A percentile compares a stretch with the other conserved stretches of the same genome.
Evolutionary conservation across 2,797 vertebrate genomes (phyloP).

Genomic region (Cirrhinus molitorella): DNA sequence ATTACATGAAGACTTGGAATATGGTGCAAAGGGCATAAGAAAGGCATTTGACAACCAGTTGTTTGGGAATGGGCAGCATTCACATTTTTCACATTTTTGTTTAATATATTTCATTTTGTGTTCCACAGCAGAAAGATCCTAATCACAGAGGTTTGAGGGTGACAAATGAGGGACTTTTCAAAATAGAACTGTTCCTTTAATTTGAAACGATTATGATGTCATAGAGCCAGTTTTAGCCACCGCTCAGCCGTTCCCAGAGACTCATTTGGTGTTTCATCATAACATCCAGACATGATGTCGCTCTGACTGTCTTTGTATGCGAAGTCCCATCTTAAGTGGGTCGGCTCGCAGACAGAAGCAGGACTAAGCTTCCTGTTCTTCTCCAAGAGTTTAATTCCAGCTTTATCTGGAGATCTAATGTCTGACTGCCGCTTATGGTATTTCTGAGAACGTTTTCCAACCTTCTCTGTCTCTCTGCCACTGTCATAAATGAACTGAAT

Average conservation of each 20-base stretch:
- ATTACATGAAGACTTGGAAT: not conserved
- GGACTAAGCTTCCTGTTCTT: constrained; percentile 7
- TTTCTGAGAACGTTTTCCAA: constrained; percentile 6
- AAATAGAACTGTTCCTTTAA: not conserved
- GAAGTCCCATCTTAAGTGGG: constrained; percentile 9
- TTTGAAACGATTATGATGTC: not conserved
- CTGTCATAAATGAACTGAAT: constrained; percentile 53
- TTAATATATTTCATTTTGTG: not conserved
- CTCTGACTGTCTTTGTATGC: not conserved
- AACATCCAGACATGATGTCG: constrained; percentile 11
- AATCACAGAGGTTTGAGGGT: not conserved
- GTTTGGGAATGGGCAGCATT: not conserved
- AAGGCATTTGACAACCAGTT: not conserved
- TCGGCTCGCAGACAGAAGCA: constrained; percentile 11
- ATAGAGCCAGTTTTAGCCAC: constrained; percentile 13
- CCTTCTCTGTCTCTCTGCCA: constrained; percentile 28
- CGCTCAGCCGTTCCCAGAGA: not conserved
- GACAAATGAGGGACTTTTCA: not conserved
- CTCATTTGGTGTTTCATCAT: constrained; percentile 16
- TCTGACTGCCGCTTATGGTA: constrained; percentile 24
- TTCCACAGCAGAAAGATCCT: not conserved
- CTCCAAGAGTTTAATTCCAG: constrained; percentile 21
- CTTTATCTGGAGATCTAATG: constrained; percentile 24
- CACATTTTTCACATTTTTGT: too few species aligned
- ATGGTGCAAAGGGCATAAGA: not conserved